Evolutionary conservation across 2,797 vertebrate species (phyloP).

Genomic region (Allobates femoralis): DNA sequence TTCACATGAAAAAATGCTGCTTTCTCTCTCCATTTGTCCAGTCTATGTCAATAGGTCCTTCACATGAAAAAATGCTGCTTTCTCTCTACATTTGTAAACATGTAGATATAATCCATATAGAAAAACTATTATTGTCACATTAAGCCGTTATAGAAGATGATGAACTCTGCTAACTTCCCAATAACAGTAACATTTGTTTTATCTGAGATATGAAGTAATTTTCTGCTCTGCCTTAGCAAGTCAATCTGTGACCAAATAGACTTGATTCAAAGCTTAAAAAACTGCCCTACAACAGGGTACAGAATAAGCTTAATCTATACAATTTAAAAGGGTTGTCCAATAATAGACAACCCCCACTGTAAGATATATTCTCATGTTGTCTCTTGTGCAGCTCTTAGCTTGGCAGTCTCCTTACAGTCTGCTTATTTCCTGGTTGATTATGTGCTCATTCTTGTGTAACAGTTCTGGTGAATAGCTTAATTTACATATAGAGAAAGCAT

Average conservation of each 20-base stretch:
- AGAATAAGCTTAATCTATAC: background rate
- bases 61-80: conserved; percentile 2
- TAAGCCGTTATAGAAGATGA: conserved; percentile 5
- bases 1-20: too few species aligned
- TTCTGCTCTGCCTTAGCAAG: background rate
- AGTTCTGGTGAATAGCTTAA: too few species aligned
- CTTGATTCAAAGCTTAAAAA: background rate
- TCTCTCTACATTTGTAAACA: conserved; percentile 6
- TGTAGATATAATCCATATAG: conserved; percentile 12
- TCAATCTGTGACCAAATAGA: background rate
- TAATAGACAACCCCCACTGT: too few species aligned
- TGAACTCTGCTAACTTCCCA: background rate
- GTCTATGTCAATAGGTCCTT: background rate
- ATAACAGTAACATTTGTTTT: background rate
- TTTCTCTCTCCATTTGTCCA: too few species aligned
- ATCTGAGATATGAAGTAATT: background rate
- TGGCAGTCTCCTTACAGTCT: too few species aligned
- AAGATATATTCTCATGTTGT: too few species aligned
- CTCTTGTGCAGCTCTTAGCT: too few species aligned
- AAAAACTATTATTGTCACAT: conserved; percentile 8
- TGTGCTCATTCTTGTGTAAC: too few species aligned
- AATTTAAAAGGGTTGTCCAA: background rate
- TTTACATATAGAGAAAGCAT: too few species aligned
- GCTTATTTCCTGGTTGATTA: too few species aligned
- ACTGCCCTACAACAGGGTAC: background rate